Evolutionary conservation across 2,888 invertebrate genomes (phyloP).

Genomic region (Clostera curtula): DNA sequence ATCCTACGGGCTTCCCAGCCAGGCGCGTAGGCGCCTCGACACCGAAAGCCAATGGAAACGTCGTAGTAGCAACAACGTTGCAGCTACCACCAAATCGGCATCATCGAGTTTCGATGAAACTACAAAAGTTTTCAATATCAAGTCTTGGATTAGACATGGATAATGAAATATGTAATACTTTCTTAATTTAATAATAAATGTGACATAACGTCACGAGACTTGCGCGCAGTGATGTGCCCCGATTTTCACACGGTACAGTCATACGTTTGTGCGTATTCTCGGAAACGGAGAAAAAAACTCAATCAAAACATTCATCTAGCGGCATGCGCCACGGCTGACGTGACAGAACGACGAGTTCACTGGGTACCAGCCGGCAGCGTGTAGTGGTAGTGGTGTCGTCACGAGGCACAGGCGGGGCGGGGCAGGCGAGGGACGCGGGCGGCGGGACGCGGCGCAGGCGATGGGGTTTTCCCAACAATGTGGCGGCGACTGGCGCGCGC

Average conservation of each 20-base stretch:
- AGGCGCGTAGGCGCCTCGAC: no score
- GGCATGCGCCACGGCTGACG: conserved; percentile 13
- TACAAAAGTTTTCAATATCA: no score
- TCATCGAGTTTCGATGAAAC: no score
- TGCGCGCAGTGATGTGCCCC: no score
- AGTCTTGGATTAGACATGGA: no score
- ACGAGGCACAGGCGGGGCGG: conserved; percentile 14
- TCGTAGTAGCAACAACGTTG: no score
- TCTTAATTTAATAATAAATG: no score
- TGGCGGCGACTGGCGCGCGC: conserved; percentile 35
- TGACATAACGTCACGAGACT: no score
- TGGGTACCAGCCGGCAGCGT: conserved; percentile 9
- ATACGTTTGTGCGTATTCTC: conserved; percentile 1
- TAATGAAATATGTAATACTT: no score
- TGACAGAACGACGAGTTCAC: conserved; percentile 10
- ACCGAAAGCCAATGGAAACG: no score
- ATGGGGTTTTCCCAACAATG: conserved; percentile 71
- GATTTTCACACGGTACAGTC: not conserved
- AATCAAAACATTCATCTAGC: conserved; percentile 11
- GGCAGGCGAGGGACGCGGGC: conserved; percentile 15
- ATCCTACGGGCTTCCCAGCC: no score
- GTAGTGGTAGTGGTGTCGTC: conserved; percentile 24
- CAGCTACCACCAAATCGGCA: no score
- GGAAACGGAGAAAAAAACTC: conserved; percentile 7
- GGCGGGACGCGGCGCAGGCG: conserved; percentile 20